phyloP scores from a whole-genome alignment of 2,888 invertebrate species.

The Dysmachus trigonus region DNA sequence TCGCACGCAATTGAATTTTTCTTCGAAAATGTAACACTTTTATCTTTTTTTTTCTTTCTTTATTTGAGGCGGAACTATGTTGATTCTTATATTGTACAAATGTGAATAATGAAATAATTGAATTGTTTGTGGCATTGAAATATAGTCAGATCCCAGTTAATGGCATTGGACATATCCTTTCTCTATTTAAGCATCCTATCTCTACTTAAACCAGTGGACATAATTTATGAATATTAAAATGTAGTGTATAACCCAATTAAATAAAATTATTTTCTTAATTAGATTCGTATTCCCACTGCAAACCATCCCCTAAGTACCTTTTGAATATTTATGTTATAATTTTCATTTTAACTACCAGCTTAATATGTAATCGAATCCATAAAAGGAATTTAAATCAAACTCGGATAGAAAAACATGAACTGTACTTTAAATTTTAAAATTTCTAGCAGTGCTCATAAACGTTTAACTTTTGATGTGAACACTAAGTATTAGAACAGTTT shows the following conservation, averaged over 20 bases:
- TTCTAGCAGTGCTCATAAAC: neutral
- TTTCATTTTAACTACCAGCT: neutral
- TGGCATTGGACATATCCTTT: no score
- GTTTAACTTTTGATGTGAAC: neutral
- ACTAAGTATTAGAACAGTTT: neutral
- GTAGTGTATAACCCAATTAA: neutral
- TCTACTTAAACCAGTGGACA: neutral
- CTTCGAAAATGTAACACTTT: neutral
- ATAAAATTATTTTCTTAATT: neutral
- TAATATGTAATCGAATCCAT: neutral
- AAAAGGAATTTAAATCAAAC: neutral
- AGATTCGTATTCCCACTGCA: neutral
- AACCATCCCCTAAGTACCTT: neutral
- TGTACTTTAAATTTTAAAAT: neutral
- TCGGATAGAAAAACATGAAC: neutral
- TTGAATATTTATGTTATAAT: neutral
- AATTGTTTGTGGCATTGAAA: no score
- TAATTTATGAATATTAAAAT: neutral
- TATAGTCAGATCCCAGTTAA: no score
- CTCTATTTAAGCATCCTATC: no score
- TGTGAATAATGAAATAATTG: no score
- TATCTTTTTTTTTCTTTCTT: neutral
- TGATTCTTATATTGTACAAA: neutral
- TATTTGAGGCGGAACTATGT: neutral
- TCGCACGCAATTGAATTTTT: neutral